Conservation (phyloP, 2,888 invertebrate genomes). For the Hemithea aestivaria region DNA sequence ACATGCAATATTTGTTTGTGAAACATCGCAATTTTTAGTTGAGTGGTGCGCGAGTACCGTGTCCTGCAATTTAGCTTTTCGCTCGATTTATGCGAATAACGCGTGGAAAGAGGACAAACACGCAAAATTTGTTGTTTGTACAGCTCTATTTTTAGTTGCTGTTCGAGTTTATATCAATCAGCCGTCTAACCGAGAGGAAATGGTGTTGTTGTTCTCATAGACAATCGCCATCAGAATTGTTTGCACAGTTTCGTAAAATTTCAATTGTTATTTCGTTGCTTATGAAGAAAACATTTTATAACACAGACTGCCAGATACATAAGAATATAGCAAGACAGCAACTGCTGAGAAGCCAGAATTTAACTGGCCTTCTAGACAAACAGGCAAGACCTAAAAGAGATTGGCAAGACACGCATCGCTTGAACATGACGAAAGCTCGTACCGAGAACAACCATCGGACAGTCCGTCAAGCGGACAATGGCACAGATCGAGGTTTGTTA, state of each 20-base stretch:
- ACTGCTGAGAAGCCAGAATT: too few relatives aligned
- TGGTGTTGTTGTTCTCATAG: conserved; percentile 13
- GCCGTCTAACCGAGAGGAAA: conserved; percentile 33
- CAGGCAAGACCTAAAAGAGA: too few relatives aligned
- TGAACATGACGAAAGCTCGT: conserved; percentile 12
- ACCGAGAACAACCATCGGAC: conserved; percentile 22
- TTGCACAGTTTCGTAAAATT: too few relatives aligned
- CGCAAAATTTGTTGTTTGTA: conserved; percentile 65
- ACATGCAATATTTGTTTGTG: conserved; percentile 64
- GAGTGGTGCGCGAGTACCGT: conserved; percentile 64
- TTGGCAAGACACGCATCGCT: too few relatives aligned
- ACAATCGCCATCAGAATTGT: background rate
- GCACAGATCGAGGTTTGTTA: conserved; percentile 64
- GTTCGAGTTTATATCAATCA: conserved; percentile 62
- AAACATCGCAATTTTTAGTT: conserved; percentile 69
- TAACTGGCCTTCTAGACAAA: too few relatives aligned
- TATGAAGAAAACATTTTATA: too few relatives aligned
- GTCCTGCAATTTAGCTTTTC: conserved; percentile 71
- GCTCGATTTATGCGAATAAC: conserved; percentile 73
- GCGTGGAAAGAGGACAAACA: conserved; percentile 71
- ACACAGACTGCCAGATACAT: too few relatives aligned
- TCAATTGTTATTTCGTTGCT: too few relatives aligned
- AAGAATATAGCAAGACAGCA: too few relatives aligned
- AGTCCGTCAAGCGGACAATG: conserved; percentile 50
- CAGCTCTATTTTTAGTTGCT: conserved; percentile 58